Evolutionary conservation across 2,888 invertebrate genomes (phyloP).

Genomic region (Acrobeloides nanus): DNA sequence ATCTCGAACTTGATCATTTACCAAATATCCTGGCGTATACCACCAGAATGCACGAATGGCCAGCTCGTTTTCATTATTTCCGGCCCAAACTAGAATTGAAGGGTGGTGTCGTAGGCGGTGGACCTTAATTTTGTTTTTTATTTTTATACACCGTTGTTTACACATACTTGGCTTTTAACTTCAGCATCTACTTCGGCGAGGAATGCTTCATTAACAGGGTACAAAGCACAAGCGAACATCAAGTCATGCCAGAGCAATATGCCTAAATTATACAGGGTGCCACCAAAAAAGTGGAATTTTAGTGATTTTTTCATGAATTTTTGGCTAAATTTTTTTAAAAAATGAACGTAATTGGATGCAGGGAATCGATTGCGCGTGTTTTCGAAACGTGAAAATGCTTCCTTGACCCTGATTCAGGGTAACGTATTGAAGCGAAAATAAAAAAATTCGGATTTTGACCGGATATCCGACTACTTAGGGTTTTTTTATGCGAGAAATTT

Average conservation of each 20-base stretch:
- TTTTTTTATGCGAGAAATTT: too few species aligned
- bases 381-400: too few species aligned
- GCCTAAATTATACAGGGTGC: too few species aligned
- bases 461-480: too few species aligned
- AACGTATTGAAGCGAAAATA: too few species aligned
- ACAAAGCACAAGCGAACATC: constrained; percentile 92
- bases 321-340: too few species aligned
- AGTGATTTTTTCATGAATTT: too few species aligned
- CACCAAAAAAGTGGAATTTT: too few species aligned
- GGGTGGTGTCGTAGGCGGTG: constrained; percentile 70
- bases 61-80: constrained; percentile 90
- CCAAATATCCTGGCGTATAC: constrained; percentile 14
- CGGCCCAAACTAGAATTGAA: constrained; percentile 81
- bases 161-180: constrained; percentile 56
- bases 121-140: constrained; percentile 19
- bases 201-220: constrained; percentile 70
- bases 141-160: neutral
- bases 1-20: constrained; percentile 30
- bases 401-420: too few species aligned
- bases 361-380: too few species aligned
- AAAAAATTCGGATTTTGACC: too few species aligned
- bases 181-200: constrained; percentile 69
- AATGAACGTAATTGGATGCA: too few species aligned
- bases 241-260: constrained; percentile 95
- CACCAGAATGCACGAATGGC: constrained; percentile 58